These are phyloP conservation scores for Schmidtea mediterranea DNA, from an alignment of 1,140 invertebrate species.

Conservation along the genomic window DNA sequence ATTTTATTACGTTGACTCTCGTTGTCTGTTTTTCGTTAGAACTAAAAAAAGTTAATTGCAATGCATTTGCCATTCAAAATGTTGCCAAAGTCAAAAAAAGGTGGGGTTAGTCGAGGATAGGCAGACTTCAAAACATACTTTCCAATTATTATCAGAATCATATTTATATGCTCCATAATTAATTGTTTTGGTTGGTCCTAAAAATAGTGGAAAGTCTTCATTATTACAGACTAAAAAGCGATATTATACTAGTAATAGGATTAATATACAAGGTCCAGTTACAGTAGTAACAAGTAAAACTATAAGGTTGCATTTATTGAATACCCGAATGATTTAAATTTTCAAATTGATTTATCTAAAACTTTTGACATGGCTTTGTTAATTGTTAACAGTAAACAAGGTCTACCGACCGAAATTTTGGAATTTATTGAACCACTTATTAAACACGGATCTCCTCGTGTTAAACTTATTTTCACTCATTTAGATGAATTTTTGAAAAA, in stretches of 20 bases:
- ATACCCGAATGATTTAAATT: constrained; percentile 92
- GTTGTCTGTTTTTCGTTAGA: constrained; percentile 40
- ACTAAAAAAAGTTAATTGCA: constrained; percentile 77
- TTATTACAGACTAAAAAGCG: constrained; percentile 68
- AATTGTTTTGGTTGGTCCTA: constrained; percentile 75
- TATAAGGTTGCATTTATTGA: constrained; percentile 68
- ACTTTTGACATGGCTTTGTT: constrained; percentile 75
- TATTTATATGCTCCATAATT: constrained; percentile 69
- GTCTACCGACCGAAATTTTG: constrained; percentile 98
- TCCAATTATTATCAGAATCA: constrained; percentile 59
- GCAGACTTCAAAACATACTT: constrained; percentile 67
- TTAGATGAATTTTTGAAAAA: constrained; percentile 62
- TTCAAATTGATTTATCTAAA: constrained; percentile 96
- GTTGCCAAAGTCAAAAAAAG: constrained; percentile 55
- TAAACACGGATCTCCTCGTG: constrained; percentile 82
- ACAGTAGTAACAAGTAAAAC: constrained; percentile 70
- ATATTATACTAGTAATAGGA: constrained; percentile 45
- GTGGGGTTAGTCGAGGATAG: constrained; percentile 70
- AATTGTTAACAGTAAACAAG: constrained; percentile 80
- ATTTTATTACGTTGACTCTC: constrained; percentile 16
- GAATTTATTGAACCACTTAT: constrained; percentile 96
- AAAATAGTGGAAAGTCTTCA: constrained; percentile 83
- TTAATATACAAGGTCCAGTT: constrained; percentile 61
- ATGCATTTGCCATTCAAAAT: constrained; percentile 81
- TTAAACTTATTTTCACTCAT: constrained; percentile 91